Percentiles rank a stretch among this genome's conserved stretches.
Evolutionary conservation across 1,140 invertebrate species (phyloP).

Genomic region (Nomia melanderi): DNA sequence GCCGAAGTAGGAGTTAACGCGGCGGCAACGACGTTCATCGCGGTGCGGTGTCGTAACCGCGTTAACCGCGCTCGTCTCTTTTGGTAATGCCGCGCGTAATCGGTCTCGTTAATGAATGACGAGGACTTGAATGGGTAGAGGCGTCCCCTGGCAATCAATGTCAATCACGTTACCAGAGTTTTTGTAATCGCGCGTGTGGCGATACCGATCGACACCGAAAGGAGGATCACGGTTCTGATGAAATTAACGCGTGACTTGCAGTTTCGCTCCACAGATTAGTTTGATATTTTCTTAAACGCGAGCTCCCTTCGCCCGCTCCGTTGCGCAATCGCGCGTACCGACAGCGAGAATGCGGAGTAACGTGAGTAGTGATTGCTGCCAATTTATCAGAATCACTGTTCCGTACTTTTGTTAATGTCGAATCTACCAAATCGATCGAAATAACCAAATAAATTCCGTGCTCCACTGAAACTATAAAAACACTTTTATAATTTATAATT

Average conservation of each 20-base stretch:
- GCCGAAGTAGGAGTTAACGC: neutral
- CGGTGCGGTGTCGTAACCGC: constrained; percentile 53
- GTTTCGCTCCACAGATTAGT: too few species aligned
- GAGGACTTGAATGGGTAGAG: constrained; percentile 26
- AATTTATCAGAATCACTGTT: too few species aligned
- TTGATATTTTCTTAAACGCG: neutral
- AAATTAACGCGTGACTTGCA: neutral
- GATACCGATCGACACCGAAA: neutral
- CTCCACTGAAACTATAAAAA: too few species aligned
- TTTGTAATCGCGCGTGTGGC: neutral
- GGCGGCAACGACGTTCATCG: neutral
- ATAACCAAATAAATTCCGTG: too few species aligned
- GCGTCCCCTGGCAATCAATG: constrained; percentile 60
- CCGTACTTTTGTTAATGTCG: too few species aligned
- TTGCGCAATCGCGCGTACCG: too few species aligned
- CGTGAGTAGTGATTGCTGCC: too few species aligned
- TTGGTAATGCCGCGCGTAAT: constrained; percentile 58
- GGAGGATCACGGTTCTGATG: neutral
- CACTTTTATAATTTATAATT: too few species aligned
- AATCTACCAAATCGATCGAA: too few species aligned
- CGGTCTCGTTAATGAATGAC: constrained; percentile 53
- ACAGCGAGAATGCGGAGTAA: too few species aligned
- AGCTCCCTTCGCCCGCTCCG: too few species aligned
- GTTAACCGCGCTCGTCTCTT: constrained; percentile 40
- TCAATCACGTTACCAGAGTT: constrained; percentile 53